A percentile compares a stretch with the other conserved stretches of the same genome.
Conservation (phyloP, 2,797 vertebrate species). For the Tachyglossus aculeatus region DNA sequence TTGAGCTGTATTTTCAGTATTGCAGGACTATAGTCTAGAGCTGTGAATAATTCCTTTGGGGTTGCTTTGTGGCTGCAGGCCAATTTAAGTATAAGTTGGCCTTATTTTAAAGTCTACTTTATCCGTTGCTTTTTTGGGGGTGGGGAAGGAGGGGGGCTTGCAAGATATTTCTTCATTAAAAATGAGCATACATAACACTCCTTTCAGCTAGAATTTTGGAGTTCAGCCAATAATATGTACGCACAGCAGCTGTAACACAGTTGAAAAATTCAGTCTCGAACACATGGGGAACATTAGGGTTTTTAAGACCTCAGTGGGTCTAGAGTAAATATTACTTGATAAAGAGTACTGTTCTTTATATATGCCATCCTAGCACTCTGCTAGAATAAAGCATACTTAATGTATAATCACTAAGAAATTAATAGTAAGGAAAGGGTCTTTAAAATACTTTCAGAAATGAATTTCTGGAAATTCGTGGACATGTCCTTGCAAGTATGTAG, state of each 20-base stretch:
- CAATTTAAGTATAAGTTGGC: slow-evolving; percentile 70
- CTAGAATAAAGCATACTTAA: slow-evolving; percentile 48
- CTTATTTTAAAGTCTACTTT: slow-evolving; percentile 70
- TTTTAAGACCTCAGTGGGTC: slow-evolving; percentile 68
- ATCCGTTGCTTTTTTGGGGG: slow-evolving; percentile 56
- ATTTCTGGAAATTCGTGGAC: slow-evolving; percentile 18
- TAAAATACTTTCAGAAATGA: not conserved
- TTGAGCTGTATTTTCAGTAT: slow-evolving; percentile 28
- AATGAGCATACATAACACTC: slow-evolving; percentile 68
- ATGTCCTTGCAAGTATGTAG: not conserved
- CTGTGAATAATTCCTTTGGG: slow-evolving; percentile 62
- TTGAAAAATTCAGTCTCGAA: slow-evolving; percentile 72
- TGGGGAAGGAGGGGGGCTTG: too few species aligned
- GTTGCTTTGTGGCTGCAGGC: slow-evolving; percentile 60
- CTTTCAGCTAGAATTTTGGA: slow-evolving; percentile 71
- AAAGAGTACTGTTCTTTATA: slow-evolving; percentile 64
- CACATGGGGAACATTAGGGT: slow-evolving; percentile 69
- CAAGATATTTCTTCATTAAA: slow-evolving; percentile 76
- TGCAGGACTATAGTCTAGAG: slow-evolving; percentile 50
- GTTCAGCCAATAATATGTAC: slow-evolving; percentile 62
- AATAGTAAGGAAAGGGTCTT: slow-evolving; percentile 27
- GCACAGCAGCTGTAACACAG: slow-evolving; percentile 72
- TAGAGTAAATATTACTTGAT: slow-evolving; percentile 68
- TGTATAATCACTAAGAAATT: slow-evolving; percentile 48
- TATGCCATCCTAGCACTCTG: slow-evolving; percentile 14